Evolutionary conservation across 1,140 invertebrate species (phyloP), one percentile per base, ranked within the genome.

Genomic region (Drosophila dunni): DNA sequence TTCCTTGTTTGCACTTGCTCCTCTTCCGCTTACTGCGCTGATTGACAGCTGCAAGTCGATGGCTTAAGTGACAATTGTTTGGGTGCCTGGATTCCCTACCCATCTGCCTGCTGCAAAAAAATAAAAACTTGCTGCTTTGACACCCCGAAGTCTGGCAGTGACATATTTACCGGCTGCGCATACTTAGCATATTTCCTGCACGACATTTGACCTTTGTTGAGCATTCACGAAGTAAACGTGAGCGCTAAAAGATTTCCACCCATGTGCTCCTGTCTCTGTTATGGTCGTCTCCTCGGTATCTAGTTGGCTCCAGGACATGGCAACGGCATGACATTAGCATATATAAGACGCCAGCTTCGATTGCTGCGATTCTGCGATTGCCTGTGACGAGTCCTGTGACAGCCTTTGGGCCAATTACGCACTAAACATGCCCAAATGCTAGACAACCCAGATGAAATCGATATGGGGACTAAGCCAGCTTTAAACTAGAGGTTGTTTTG

Each of bases 131-230:
- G 7, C 9, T 54, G 7, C n/a, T 34, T 45, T 67, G 70, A 24
- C 53, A 61, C 48, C 67, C 20, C 6, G 24, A 6, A n/a, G 46
- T 48, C 51, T 34, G 60, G 42, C 54, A 69, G 42, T 56, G 44
- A 51, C 58, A 58, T 15, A 20, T 17, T 9, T 29, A 29, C 24
- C 5, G 24, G 24, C 42, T 54, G 38, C 36, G 53, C 69, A 45
- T 82, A 77, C 73, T 84, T 83, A 77, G 81, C 81, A 84, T 84
- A 84, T 84, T 81, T 78, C 46, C 64, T 34, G 48, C 38, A 50
- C 58, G 62, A 77, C 81, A 63, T 77, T 60, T 73, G 77, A 70
- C 81, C 81, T 83, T 77, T 66, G 76, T 73, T 70, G 53, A 44
- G 81, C 80, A 76, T 60, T 82, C 69, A 74, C 24, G 53, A 46